phyloP scores from a whole-genome alignment of 2,797 vertebrate genomes.

The Petrocephalus schoutedeni region DNA sequence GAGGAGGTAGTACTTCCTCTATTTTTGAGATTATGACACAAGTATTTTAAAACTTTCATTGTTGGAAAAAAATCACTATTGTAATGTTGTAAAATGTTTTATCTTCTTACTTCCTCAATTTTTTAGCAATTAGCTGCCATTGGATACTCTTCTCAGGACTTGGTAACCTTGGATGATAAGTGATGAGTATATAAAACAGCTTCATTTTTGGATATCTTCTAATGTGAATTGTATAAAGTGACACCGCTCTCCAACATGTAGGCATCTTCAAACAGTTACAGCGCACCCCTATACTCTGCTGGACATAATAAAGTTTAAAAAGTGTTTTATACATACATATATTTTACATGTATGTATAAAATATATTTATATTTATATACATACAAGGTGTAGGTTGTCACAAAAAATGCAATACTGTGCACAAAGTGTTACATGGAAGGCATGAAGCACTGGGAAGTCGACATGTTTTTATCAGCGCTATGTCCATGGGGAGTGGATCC shows the following conservation, averaged over 20 bases:
- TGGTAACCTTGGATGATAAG: background rate
- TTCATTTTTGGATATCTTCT: background rate
- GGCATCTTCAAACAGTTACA: background rate
- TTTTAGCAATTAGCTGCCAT: background rate
- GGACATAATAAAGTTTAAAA: background rate
- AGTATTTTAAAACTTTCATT: background rate
- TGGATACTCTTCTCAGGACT: background rate
- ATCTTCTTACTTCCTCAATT: background rate
- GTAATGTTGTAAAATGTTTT: background rate
- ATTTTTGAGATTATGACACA: background rate
- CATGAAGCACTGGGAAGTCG: background rate
- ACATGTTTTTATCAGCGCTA: background rate
- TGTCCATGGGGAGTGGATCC: background rate
- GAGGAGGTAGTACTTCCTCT: background rate
- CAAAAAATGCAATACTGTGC: background rate
- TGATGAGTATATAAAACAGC: background rate
- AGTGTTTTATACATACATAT: background rate
- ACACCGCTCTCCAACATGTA: background rate
- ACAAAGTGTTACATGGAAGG: background rate
- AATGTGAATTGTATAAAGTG: background rate
- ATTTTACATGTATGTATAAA: background rate
- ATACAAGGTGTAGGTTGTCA: background rate
- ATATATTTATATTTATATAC: too few relatives aligned
- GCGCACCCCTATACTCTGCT: background rate
- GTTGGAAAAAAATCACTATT: background rate